Evolutionary conservation across 2,888 invertebrate genomes (phyloP), one percentile per base, ranked within the genome.

Genomic region (Dynastes hyllus): DNA sequence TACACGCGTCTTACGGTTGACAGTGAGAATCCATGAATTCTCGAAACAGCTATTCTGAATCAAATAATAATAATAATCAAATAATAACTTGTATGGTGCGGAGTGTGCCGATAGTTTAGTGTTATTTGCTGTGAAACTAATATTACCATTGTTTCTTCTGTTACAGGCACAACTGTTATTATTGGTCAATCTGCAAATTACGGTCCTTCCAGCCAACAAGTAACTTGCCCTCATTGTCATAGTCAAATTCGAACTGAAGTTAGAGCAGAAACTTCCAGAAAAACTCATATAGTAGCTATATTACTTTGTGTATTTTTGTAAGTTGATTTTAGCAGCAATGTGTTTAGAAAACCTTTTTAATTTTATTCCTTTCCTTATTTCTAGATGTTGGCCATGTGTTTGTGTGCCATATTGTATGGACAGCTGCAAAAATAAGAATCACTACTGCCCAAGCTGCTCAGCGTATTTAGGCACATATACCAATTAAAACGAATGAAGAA

Each of bases 381-480:
- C 2, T 53, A 79, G 79, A 32, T 79, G 79, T 58, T 79, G 79
- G 79, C 79, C 79, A 8, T 79, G 79, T 45, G 79, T 70, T 40
- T 76, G 76, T 16, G 53, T 79, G 3, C 79, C 79, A 53, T 79
- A 79, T 32, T 79, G 79, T 55, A 71, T 77, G 40, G 79, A 77
- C 37, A 78, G 79, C 11, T 79, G 79, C 37, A 66, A 80, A 77
- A 77, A 82, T 69, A 32, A 78, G 73, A 70, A 79, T 70, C 71
- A 81, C 71, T 76, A 80, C 71, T 79, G 78, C 73, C 58, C 70
- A 51, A 76, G 76, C 55, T 67, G 63, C 77, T 51, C 22, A 45
- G n/a, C 22, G 29, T 79, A 65, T 65, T 73, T 78, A 50, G 78
- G 76, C 40, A 78, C 66, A 32, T 79, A 58, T 45, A 70, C 51